phyloP scores from a whole-genome alignment of 2,888 invertebrate species.

The Eupithecia pulchellata region DNA sequence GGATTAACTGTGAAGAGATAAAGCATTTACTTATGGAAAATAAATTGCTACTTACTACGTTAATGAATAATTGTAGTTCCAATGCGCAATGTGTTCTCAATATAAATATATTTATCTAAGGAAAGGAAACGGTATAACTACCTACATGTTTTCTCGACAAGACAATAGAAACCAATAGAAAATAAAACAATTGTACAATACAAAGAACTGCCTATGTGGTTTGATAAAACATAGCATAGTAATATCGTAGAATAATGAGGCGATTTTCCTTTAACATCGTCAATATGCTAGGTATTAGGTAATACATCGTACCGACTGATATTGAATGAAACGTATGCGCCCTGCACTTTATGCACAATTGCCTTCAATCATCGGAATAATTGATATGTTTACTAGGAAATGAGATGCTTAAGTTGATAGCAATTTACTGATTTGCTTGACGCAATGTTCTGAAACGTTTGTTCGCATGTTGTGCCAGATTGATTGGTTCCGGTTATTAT shows the following conservation, averaged over 20 bases:
- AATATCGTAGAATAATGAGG: too few species aligned
- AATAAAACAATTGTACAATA: too few species aligned
- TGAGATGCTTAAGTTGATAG: slow-evolving; percentile 25
- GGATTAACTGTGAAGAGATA: neutral
- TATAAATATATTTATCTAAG: neutral
- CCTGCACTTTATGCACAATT: slow-evolving; percentile 22
- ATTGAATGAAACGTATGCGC: neutral
- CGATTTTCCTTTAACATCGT: too few species aligned
- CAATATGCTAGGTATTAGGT: too few species aligned
- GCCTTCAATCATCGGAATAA: slow-evolving; percentile 20
- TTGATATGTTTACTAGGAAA: slow-evolving; percentile 30
- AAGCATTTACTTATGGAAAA: neutral
- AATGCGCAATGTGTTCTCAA: neutral
- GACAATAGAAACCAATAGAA: too few species aligned
- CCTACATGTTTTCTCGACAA: neutral
- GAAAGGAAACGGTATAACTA: neutral
- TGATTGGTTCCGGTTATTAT: neutral
- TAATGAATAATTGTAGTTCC: neutral
- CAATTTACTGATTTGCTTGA: slow-evolving; percentile 32
- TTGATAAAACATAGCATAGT: neutral
- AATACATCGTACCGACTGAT: too few species aligned
- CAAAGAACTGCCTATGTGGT: neutral
- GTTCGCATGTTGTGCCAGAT: neutral
- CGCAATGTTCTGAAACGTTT: slow-evolving; percentile 15
- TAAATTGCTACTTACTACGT: neutral